phyloP scores from a whole-genome alignment of 2,797 vertebrate genomes.

The Melopsittacus undulatus region DNA sequence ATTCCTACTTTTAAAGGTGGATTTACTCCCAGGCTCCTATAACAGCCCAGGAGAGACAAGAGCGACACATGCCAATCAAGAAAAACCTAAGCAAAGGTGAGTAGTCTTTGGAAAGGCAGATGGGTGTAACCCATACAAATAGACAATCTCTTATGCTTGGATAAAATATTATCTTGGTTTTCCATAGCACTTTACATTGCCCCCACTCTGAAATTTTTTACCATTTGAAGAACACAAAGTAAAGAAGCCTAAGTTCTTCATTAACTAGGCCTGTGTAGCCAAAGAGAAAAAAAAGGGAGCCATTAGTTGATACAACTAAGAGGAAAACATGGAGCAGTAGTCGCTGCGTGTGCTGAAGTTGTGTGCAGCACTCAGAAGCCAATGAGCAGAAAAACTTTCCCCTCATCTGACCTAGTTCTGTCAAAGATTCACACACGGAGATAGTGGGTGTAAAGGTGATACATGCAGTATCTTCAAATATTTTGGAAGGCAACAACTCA shows the following conservation, averaged over 20 bases:
- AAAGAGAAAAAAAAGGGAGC: not conserved
- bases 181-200: not conserved
- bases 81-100: not conserved
- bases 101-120: not conserved
- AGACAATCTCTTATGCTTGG: not conserved
- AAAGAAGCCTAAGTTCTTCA: not conserved
- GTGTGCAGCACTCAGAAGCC: not conserved
- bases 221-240: not conserved
- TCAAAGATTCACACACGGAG: constrained; percentile 50
- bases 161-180: not conserved
- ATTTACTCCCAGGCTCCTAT: not conserved
- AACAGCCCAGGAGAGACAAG: not conserved
- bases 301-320: not conserved
- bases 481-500: not conserved
- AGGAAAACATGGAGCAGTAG: not conserved
- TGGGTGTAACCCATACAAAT: not conserved
- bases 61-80: not conserved
- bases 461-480: constrained; percentile 15
- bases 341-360: not conserved
- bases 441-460: constrained; percentile 53
- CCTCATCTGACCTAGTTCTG: constrained; percentile 55
- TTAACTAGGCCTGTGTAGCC: not conserved
- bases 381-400: not conserved
- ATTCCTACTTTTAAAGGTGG: not conserved
- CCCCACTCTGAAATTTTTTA: not conserved